A percentile compares a stretch with the other conserved stretches of the same genome.
These are phyloP conservation scores for Ptiloglossa arizonensis DNA, from an alignment of 1,140 invertebrate genomes.

Conservation along the genomic window DNA sequence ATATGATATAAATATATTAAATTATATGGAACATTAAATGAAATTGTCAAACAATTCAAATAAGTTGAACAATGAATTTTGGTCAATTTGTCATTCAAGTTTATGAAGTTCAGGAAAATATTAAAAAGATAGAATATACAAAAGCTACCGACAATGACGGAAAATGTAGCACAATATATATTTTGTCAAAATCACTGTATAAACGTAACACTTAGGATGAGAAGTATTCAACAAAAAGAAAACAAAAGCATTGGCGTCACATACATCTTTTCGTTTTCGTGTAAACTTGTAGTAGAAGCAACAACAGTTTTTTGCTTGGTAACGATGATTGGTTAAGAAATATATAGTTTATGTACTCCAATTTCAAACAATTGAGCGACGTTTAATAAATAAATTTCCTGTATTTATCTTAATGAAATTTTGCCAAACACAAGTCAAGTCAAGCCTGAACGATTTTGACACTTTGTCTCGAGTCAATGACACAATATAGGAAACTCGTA, in stretches of 20 bases:
- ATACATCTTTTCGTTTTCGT: conserved; percentile 51
- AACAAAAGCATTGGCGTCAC: conserved; percentile 55
- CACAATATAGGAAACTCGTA: conserved; percentile 48
- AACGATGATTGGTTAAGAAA: conserved; percentile 5
- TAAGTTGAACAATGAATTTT: background rate
- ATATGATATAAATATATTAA: background rate
- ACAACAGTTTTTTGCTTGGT: conserved; percentile 2
- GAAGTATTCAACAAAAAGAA: conserved; percentile 37
- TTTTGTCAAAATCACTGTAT: conserved; percentile 15
- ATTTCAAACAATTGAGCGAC: background rate
- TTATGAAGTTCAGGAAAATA: conserved; percentile 2
- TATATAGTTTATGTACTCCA: background rate
- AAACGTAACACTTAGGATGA: conserved; percentile 14
- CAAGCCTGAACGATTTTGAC: conserved; percentile 56
- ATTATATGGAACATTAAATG: background rate
- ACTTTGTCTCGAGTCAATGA: conserved; percentile 67
- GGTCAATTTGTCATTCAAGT: background rate
- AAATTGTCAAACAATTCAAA: background rate
- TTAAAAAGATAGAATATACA: background rate
- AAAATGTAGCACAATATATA: background rate
- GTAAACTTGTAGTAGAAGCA: background rate
- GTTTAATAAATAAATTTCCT: conserved; percentile 7
- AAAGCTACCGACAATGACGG: background rate
- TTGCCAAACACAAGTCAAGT: background rate
- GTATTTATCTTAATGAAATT: background rate